Conservation (phyloP, 2,113 vertebrate genomes). For the Oreotrochilus melanogaster region DNA sequence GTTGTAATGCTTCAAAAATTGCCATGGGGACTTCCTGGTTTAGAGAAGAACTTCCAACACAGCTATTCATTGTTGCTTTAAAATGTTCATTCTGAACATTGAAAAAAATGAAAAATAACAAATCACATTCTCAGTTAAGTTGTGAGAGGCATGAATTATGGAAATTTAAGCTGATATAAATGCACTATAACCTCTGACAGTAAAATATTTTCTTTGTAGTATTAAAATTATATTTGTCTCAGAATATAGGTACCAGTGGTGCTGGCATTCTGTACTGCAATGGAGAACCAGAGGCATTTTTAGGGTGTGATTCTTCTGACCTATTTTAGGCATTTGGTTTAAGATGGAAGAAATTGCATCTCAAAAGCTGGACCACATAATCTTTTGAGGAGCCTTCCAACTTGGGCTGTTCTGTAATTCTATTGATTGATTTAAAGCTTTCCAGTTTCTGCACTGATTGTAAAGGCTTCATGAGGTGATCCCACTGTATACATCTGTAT, state of each 20-base stretch:
- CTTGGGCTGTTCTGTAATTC: neutral
- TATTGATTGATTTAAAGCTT: neutral
- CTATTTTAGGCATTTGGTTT: neutral
- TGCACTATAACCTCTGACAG: neutral
- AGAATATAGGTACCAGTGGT: neutral
- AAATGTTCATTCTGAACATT: neutral
- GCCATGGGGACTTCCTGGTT: neutral
- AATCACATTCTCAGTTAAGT: neutral
- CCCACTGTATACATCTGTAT: neutral
- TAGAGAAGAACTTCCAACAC: neutral
- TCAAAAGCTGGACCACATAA: neutral
- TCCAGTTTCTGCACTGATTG: neutral
- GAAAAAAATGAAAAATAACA: neutral
- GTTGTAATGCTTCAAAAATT: slow-evolving; percentile 34
- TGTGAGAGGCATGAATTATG: neutral
- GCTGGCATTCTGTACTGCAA: neutral
- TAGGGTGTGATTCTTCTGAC: neutral
- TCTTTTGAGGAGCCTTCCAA: neutral
- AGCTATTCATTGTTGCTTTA: neutral
- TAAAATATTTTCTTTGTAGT: neutral
- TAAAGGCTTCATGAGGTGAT: neutral
- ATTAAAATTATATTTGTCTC: neutral
- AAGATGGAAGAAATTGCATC: neutral
- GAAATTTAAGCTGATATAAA: neutral
- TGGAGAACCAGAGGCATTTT: neutral